Base-by-base conservation (phyloP, 2,888 invertebrate species). In the Drosophila barbarae region DNA sequence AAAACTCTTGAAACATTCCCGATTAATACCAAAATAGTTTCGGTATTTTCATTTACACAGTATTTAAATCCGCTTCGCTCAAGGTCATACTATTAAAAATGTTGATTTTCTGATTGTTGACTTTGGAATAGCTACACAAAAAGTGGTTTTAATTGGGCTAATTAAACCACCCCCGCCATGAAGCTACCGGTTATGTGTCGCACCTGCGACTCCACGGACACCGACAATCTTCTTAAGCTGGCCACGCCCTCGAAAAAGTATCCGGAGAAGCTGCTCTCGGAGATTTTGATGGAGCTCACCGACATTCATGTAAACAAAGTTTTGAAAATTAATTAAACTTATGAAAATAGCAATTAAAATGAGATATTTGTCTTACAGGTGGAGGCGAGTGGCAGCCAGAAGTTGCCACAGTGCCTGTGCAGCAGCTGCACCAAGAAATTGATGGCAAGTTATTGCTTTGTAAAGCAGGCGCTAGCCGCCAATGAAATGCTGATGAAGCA, bases 331-430 rank as follows among this genome's bases (percentile, higher is more conserved):
- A 26, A 21, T 52, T 7, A 23, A 6, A 3, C 13, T 9, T 1
- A 2, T 2, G 10, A 41, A 28, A 50, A 23, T 18, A 1, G 7
- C 6, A 30, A 10, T 9, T 8, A 3, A 30, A 23, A 9, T 23
- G 12, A 3, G 5, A 6, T 0, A 13, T 6, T 39, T n/a, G n/a
- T 10, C 1, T 10, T 50, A 2, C 42, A 81, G 80, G 15, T 76
- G 12, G 51, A 71, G 21, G 65, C 47, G 1, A 28, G 52, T 36
- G n/a, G 57, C 23, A 56, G 56, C 0, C 74, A 73, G n/a, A 70
- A 73, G 9, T 35, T 86, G 41, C 87, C 87, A 0, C 76, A 77
- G 13, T 73, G 72, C 9, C 38, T 87, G 28, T 87, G 87, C 53
- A 68, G 73, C 23, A 67, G 64, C 30, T 87, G 87, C 53, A 73